Evolutionary conservation across 2,797 vertebrate species (phyloP), one percentile per base, ranked within the genome.

Genomic region (Bovichtus variegatus): DNA sequence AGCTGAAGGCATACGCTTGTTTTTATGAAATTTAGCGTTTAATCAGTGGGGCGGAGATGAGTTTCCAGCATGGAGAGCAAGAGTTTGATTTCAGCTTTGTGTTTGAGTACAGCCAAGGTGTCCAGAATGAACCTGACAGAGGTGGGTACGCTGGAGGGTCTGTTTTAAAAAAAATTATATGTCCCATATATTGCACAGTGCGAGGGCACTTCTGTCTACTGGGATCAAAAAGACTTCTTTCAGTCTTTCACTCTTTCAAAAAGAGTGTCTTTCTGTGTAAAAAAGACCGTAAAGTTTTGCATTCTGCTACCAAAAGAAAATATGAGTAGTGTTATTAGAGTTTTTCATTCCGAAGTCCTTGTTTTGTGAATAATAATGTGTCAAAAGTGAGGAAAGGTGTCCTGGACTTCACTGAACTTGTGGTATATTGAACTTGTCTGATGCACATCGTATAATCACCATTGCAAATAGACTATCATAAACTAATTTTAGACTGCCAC

Each of bases 1-100:
- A 76, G 57, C 65, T 69, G 59, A 67, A 46, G 77, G 23, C 21
- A 58, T 5, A 41, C 13, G 18, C 36, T 21, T 3, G n/a, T 44
- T 68, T 60, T 71, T 64, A 31, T 69, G 34, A 72, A 36, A 60
- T 23, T 41, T 61, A 36, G 36, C 21, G 25, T 61, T 15, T 18
- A 15, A 50, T 69, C 55, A 62, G 29, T 31, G 38, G 34, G 41
- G 36, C 25, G 76, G 90, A 85, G 89, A 97, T 97, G 97, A 97
- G 94, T 85, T 95, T 92, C 75, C 91, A 92, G 84, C 91, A 90
- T 76, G 92, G 95, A 82, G 96, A 96, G 71, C 95, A 93, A 34
- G 96, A 97, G 92, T 97, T 97, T 84, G 97, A 97, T 78, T 97
- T 97, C 91, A 96, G 94, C 85, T 96, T 94, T 92, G 90, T 97